A percentile compares a stretch with the other conserved stretches of the same genome.
phyloP scores from a whole-genome alignment of 2,113 vertebrate species.

The Chauna torquata region DNA sequence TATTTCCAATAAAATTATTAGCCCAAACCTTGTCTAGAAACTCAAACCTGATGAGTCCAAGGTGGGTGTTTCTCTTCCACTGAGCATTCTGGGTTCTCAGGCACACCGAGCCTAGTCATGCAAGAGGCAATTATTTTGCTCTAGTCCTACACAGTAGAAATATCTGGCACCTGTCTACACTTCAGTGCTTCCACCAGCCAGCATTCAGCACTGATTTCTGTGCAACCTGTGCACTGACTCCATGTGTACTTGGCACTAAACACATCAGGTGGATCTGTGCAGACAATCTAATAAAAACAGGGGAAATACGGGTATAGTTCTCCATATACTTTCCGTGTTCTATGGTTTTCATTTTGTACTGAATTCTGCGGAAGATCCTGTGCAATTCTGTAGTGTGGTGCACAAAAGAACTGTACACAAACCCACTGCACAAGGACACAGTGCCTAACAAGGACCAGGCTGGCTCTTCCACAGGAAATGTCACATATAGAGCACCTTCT shows the following conservation, averaged over 20 bases:
- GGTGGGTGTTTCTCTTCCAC: neutral
- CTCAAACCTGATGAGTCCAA: neutral
- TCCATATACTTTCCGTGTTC: neutral
- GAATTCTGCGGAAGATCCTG: neutral
- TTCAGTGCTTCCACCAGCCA: neutral
- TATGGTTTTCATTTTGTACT: neutral
- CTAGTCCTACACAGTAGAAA: neutral
- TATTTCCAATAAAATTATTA: neutral
- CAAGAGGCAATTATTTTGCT: neutral
- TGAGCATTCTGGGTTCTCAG: neutral
- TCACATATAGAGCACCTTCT: neutral
- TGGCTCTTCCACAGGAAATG: neutral
- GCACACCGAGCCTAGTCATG: neutral
- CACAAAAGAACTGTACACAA: neutral
- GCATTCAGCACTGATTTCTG: neutral
- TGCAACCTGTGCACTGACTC: neutral
- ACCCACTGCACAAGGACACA: rapidly evolving
- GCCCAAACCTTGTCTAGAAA: neutral
- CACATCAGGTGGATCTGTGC: neutral
- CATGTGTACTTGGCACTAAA: neutral
- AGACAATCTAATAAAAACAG: neutral
- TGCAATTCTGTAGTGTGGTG: too few relatives aligned
- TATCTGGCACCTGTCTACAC: neutral
- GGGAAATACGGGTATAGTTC: rapidly evolving
- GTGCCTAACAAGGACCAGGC: neutral